Percentiles rank a stretch among this genome's conserved stretches.
Evolutionary conservation across 1,140 invertebrate genomes (phyloP).

Genomic region (Drosophila equinoxialis): DNA sequence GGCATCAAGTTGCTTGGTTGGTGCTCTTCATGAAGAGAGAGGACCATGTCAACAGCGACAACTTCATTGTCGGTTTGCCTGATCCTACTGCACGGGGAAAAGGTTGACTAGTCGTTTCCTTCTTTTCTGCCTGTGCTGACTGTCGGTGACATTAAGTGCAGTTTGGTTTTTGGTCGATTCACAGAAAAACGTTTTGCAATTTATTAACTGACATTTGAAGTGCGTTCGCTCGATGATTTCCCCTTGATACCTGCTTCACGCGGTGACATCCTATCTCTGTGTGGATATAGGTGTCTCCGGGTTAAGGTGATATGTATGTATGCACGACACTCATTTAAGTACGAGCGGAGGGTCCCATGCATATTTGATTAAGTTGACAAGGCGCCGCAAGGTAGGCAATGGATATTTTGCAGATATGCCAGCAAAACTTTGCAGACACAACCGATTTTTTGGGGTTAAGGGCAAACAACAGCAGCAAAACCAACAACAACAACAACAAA

Average conservation of each 20-base stretch:
- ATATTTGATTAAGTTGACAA: slow-evolving; percentile 63
- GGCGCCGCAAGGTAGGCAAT: slow-evolving; percentile 55
- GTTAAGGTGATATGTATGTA: slow-evolving; percentile 48
- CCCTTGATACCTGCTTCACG: slow-evolving; percentile 10
- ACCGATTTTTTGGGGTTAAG: slow-evolving; percentile 47
- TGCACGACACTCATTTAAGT: slow-evolving; percentile 49
- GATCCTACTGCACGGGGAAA: not conserved
- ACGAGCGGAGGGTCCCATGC: slow-evolving; percentile 36
- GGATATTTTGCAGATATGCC: slow-evolving; percentile 52
- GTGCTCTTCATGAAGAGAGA: slow-evolving; percentile 40
- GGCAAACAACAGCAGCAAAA: slow-evolving; percentile 39
- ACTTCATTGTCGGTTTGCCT: slow-evolving; percentile 51
- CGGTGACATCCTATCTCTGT: not conserved
- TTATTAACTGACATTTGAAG: slow-evolving; percentile 70
- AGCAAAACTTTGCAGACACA: slow-evolving; percentile 62
- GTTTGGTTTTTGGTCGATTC: slow-evolving; percentile 59
- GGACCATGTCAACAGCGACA: slow-evolving; percentile 62
- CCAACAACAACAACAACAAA: slow-evolving; percentile 29
- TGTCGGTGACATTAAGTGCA: slow-evolving; percentile 66
- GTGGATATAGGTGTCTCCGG: not conserved
- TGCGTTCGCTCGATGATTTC: slow-evolving; percentile 20
- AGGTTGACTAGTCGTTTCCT: not conserved
- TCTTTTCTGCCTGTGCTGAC: not conserved
- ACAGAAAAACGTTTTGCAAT: slow-evolving; percentile 68
- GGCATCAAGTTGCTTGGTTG: slow-evolving; percentile 49